Base-by-base conservation (phyloP, 1,140 invertebrate species). In the Anastrepha obliqua region DNA sequence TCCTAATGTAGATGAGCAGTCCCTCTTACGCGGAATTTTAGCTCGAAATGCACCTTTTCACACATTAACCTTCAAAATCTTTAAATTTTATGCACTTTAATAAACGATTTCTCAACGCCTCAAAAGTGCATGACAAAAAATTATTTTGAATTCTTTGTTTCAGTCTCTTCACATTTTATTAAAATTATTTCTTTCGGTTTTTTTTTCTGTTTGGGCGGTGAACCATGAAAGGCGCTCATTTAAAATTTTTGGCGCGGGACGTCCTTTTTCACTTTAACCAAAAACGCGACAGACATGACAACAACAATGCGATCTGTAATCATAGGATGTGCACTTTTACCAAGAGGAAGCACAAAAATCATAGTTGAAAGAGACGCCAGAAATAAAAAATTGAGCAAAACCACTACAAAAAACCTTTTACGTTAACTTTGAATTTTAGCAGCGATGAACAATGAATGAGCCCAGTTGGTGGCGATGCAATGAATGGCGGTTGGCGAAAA, bases 341-440 rank as follows among this genome's bases (percentile, higher is more conserved):
- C 47, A n/a, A 29, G 20, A 81, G 74, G 17, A 81, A 55, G 17
- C 47, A 20, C 20, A 29, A 20, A 9, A 58, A 20, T 67, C 20
- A n/a, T 17, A 44, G 67, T 47, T 47, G n/a, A 81, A 51, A 20
- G 15, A 81, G n/a, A 29, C 74, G 55, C 7, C 51, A 47, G 5
- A 3, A 47, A 51, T 55, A 81, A 29, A 51, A 29, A 81, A 81
- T 9, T 11, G 55, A 81, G 17, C 47, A 67, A 67, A 67, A 39
- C 74, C 74, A 29, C 7, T 55, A 29, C 4, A 81, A 81, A 81
- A 81, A 81, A 67, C 8, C 20, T 29, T 13, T 67, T 67, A 29
- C 64, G n/a, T 55, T 81, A 58, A 58, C 74, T 81, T 81, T 81
- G 74, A 81, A 81, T 81, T 81, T 81, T 81, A 81, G 42, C 17